Percentiles rank a stretch among this genome's conserved stretches.
Evolutionary conservation across 2,113 vertebrate species (phyloP).

Genomic region (Eudyptes chrysolophus): DNA sequence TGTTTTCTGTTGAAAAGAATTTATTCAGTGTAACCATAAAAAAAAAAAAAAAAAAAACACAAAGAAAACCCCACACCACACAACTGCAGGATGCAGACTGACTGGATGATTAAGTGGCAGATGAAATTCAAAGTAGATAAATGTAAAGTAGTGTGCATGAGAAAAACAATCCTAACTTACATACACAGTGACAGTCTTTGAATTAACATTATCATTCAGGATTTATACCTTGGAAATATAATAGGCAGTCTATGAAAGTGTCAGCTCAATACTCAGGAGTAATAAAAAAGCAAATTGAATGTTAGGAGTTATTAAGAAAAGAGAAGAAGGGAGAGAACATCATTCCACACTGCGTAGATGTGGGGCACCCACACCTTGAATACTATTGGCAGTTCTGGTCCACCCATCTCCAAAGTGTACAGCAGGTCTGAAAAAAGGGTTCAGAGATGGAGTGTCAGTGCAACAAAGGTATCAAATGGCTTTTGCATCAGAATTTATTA

Average conservation of each 20-base stretch:
- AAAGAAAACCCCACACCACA: too few relatives aligned
- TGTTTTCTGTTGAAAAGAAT: conserved; percentile 27
- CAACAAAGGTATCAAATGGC: not conserved
- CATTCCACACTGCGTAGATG: not conserved
- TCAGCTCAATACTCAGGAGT: not conserved
- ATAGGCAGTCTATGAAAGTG: not conserved
- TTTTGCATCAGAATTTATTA: not conserved
- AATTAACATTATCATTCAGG: conserved; percentile 1
- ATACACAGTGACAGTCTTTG: not conserved
- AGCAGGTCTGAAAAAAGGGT: not conserved
- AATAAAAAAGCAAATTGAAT: not conserved
- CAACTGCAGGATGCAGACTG: not conserved
- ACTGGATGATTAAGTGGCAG: conserved; percentile 22
- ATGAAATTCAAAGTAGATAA: conserved; percentile 23
- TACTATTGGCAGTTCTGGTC: not conserved
- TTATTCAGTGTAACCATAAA: not conserved
- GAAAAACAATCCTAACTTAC: conserved; percentile 17
- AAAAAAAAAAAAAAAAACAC: not conserved
- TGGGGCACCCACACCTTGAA: not conserved
- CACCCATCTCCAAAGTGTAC: not conserved
- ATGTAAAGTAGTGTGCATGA: not conserved
- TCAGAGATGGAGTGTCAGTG: not conserved
- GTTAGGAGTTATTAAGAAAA: not conserved
- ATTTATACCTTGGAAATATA: not conserved
- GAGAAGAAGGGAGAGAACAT: not conserved